Evolutionary conservation across 2,888 invertebrate species (phyloP).

Genomic region (Rhingia campestris): DNA sequence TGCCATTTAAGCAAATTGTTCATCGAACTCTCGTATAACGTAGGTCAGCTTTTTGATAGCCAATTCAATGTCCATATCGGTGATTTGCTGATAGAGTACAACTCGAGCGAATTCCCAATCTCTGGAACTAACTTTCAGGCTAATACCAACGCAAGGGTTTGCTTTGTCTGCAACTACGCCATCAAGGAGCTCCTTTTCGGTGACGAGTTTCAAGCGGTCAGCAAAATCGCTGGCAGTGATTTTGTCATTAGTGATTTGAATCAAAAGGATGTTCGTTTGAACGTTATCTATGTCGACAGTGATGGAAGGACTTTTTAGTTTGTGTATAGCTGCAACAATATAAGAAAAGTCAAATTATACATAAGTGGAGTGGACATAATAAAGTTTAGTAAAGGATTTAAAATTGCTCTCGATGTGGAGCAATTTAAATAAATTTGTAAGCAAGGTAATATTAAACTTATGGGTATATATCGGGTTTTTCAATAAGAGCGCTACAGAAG

Average conservation of each 20-base stretch:
- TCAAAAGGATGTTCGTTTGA: conserved; percentile 90
- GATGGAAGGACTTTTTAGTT: conserved; percentile 85
- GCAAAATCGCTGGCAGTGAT: conserved; percentile 85
- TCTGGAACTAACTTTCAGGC: conserved; percentile 86
- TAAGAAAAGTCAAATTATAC: not conserved
- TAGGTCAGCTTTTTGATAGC: conserved; percentile 88
- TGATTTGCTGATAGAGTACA: conserved; percentile 88
- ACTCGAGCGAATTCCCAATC: conserved; percentile 86
- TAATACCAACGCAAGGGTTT: conserved; percentile 80
- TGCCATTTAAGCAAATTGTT: conserved; percentile 69
- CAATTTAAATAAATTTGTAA: too few relatives aligned
- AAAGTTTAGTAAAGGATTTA: not conserved
- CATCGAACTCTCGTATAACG: conserved; percentile 87
- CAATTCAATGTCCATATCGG: conserved; percentile 86
- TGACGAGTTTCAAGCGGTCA: conserved; percentile 83
- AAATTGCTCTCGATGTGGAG: too few relatives aligned
- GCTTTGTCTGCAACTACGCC: conserved; percentile 82
- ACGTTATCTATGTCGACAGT: conserved; percentile 85
- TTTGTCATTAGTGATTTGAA: conserved; percentile 84
- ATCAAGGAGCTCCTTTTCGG: conserved; percentile 83
- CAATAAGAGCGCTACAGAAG: too few relatives aligned
- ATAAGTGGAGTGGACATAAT: not conserved
- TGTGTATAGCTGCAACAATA: conserved; percentile 84
- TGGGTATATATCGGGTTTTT: too few relatives aligned
- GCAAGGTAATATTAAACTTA: too few relatives aligned